Conservation (phyloP, 2,888 invertebrate species). For the Synergus itoensis region DNA sequence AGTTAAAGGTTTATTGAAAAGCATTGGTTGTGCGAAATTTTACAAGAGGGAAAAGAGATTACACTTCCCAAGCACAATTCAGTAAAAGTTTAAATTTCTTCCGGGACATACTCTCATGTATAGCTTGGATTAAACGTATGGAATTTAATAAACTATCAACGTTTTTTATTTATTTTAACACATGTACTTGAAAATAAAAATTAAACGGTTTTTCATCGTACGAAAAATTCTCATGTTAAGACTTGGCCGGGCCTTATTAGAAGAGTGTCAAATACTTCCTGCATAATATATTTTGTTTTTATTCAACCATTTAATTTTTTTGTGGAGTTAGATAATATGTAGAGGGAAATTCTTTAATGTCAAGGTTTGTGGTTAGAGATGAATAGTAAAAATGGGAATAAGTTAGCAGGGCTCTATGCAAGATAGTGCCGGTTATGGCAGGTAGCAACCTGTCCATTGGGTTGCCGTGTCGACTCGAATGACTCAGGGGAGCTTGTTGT, state of each 20-base stretch:
- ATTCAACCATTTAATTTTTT: not conserved
- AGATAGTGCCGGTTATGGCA: constrained; percentile 51
- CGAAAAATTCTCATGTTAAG: not conserved
- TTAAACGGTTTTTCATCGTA: too few species aligned
- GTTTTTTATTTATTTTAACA: too few species aligned
- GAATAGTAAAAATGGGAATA: constrained; percentile 27
- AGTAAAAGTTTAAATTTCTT: too few species aligned
- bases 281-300: not conserved
- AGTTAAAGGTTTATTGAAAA: too few species aligned
- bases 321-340: not conserved
- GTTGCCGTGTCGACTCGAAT: constrained; percentile 62
- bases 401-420: not conserved
- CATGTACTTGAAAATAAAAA: too few species aligned
- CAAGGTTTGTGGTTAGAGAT: not conserved
- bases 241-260: not conserved
- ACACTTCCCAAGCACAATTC: too few species aligned
- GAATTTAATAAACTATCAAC: too few species aligned
- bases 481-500: constrained; percentile 69
- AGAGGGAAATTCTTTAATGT: not conserved
- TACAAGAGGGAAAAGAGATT: too few species aligned
- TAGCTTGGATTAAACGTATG: too few species aligned
- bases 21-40: too few species aligned
- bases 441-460: constrained; percentile 68
- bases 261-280: not conserved
- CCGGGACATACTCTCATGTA: too few species aligned